Evolutionary conservation across 2,113 vertebrate species (phyloP).

Genomic region (Connochaetes taurinus): DNA sequence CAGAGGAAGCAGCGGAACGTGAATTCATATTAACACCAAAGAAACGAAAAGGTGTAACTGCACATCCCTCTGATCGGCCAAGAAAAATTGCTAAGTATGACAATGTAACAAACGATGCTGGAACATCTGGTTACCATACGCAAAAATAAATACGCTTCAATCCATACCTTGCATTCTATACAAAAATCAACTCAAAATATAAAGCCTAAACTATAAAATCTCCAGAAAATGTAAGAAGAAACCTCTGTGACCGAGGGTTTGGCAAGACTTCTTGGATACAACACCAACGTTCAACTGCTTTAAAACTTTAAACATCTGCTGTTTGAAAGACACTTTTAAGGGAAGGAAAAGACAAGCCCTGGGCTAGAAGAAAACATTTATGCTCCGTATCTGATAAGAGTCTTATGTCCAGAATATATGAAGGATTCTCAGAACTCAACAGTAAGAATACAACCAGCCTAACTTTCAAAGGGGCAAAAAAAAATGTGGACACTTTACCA

Average conservation of each 20-base stretch:
- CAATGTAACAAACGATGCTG: neutral
- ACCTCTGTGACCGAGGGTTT: neutral
- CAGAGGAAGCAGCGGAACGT: accelerated
- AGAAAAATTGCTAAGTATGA: neutral
- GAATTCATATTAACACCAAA: neutral
- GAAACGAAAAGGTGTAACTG: neutral
- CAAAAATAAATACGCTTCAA: neutral
- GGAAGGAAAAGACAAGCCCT: neutral
- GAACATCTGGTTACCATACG: neutral
- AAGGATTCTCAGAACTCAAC: neutral
- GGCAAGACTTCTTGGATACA: neutral
- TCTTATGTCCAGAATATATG: neutral
- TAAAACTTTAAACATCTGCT: neutral
- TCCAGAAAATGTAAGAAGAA: neutral
- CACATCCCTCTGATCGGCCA: neutral
- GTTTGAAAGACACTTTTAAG: neutral
- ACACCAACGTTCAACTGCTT: neutral
- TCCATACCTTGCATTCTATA: neutral
- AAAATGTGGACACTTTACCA: neutral
- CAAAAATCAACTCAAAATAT: neutral
- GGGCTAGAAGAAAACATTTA: neutral
- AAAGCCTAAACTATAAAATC: neutral
- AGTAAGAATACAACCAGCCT: neutral
- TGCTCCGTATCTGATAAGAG: accelerated
- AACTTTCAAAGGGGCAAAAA: neutral